Base-by-base conservation (phyloP, 35 echinoderm and acorn worm species). In the Amphiura filiformis region DNA sequence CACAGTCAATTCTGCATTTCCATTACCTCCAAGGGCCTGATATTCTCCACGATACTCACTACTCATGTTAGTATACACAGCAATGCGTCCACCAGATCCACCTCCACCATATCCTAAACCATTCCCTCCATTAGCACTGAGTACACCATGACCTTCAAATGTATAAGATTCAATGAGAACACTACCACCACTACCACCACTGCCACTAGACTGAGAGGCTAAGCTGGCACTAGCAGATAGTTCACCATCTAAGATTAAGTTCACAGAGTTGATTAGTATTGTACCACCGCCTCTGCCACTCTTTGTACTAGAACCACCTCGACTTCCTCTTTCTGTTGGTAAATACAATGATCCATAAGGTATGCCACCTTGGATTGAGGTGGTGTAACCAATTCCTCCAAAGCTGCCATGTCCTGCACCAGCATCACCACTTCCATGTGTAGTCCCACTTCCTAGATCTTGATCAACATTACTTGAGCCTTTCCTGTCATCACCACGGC, bases 371-470 rank as follows among this genome's bases (percentile, higher is more conserved):
- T 26, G 22, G 23, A 76, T 70, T 57, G 49, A 0, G 13, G 26
- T 49, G 14, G 78, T 82, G 34, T 78, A 35, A 57, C 87, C 89
- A 70, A 79, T 79, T 47, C 94, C 94, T 76, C 94, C 94, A 76
- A 78, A 86, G 39, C 90, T 93, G 34, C 90, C 94, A 90, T 96
- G 94, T 39, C 94, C 94, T 78, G 94, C 90, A 76, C 94, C 94
- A 57, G 90, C 35, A 86, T 84, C 81, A 20, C 64, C 90, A 77
- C 32, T 79, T 13, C 41, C 30, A 49, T 79, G 1, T 22, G 34
- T 35, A 4, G 23, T 34, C n/a, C 90, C 90, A 84, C 76, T 86
- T 56, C 94, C 94, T 37, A 75, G 41, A 32, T 17, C 56, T 65
- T 64, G 76, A 76, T 96, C 94, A 44, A 92, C 37, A 41, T 39